A percentile compares a stretch with the other conserved stretches of the same genome.
Conservation (phyloP, 2,888 invertebrate species). For the Tromatobia lineatoria region DNA sequence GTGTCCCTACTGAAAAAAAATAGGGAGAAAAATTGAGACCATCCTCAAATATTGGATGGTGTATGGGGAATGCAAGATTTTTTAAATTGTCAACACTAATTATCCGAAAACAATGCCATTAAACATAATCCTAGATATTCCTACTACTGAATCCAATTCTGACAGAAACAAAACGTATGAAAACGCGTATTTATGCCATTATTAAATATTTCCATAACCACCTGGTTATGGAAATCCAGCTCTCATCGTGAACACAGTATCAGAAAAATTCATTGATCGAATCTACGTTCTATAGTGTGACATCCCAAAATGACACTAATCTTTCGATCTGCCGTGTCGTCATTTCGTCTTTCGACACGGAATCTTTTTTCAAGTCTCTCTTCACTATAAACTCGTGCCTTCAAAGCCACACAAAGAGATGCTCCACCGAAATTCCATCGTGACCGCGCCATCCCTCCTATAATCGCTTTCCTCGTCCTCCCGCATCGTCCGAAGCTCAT, state of each 20-base stretch:
- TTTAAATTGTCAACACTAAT: background rate
- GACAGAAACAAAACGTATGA: background rate
- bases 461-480: constrained; percentile 67
- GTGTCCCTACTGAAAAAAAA: background rate
- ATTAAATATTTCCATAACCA: too few relatives aligned
- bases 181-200: background rate
- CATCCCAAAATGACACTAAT: constrained; percentile 45
- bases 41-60: too few relatives aligned
- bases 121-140: background rate
- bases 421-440: constrained; percentile 65
- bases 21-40: background rate
- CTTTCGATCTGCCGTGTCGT: constrained; percentile 62
- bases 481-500: constrained; percentile 27
- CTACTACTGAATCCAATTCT: background rate
- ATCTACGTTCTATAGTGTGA: background rate
- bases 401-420: constrained; percentile 21
- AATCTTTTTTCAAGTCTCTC: constrained; percentile 10
- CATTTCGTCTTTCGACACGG: constrained; percentile 40
- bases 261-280: constrained; percentile 14
- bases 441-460: constrained; percentile 64
- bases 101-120: background rate
- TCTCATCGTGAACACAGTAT: background rate
- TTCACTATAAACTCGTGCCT: constrained; percentile 21
- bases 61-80: too few relatives aligned
- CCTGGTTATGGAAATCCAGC: background rate